Base-by-base conservation (phyloP, 2,113 vertebrate species). In the Otus sunia region DNA sequence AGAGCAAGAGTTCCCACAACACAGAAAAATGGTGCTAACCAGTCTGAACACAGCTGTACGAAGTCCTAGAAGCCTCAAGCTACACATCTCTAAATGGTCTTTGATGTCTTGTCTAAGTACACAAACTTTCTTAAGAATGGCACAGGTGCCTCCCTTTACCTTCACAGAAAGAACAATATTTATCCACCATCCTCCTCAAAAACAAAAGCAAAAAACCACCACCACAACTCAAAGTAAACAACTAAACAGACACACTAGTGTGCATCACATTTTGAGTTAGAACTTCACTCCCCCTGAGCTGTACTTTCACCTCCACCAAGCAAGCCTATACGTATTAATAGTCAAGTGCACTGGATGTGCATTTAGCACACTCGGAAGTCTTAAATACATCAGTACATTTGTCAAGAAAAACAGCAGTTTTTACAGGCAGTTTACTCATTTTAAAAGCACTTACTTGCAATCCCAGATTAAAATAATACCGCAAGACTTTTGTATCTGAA, bases 381-480 rank as follows among this genome's bases (percentile, higher is more conserved):
- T 88, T 36, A 66, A 68, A 53, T 11, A 37, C 25, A 50, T 41
- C 32, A 56, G 37, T 27, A 34, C 13, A 56, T 63, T 47, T 67
- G 39, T 78, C 84, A 88, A 90, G 45, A 66, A 62, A 88, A 60
- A 4, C 39, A 94, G 68, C 50, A 79, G 37, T 13, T 88, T 71
- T 49, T 49, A 93, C 41, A 90, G 30, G 36, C 34, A 41, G 74
- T 92, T 80, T 69, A 37, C 5, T 72, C 9, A 62, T 66, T 68
- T 74, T 29, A 82, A 92, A 95, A 87, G 68, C 36, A 96, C 98
- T 97, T 98, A 99, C 99, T 98, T 99, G 99, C 82, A 99, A 97
- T 72, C 99, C 99, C 41, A 99, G 96, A 96, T 99, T 99, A 97
- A 99, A 99, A 96, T 99, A 99, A 94, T 99, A 99, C 97, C 99